Percentiles rank a stretch among this genome's conserved stretches.
Conservation (phyloP, 2,888 invertebrate genomes). For the Malacosoma neustria region DNA sequence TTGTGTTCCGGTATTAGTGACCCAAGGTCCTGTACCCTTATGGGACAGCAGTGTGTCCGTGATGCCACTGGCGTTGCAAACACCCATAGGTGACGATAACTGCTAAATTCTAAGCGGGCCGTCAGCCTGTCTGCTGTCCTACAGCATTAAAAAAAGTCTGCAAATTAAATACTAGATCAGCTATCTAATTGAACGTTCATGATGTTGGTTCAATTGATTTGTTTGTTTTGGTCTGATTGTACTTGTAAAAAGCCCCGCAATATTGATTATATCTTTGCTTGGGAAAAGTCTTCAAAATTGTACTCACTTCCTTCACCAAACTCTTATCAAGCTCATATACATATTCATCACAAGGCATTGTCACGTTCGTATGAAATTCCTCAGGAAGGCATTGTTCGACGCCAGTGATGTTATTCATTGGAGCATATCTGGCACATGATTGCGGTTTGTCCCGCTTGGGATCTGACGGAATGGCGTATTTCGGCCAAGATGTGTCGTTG, state of each 20-base stretch:
- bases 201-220: too few species aligned
- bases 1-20: background rate
- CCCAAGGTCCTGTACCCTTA: background rate
- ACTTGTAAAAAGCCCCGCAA: too few species aligned
- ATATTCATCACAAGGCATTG: constrained; percentile 37
- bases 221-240: too few species aligned
- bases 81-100: background rate
- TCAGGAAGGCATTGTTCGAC: constrained; percentile 34
- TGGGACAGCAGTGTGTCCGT: background rate
- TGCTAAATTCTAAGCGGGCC: background rate
- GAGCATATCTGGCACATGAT: constrained; percentile 36
- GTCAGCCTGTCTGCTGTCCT: background rate
- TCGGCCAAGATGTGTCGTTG: constrained; percentile 60
- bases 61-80: background rate
- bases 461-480: constrained; percentile 47
- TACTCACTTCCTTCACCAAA: constrained; percentile 55
- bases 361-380: constrained; percentile 39
- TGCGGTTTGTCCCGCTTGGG: constrained; percentile 23
- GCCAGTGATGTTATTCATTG: constrained; percentile 20
- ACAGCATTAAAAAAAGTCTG: background rate
- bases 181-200: too few species aligned
- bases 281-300: too few species aligned
- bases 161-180: too few species aligned
- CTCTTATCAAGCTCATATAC: constrained; percentile 49
- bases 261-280: too few species aligned